These are phyloP conservation scores for Abrostola tripartita DNA, from an alignment of 2,888 invertebrate species.

Conservation along the genomic window DNA sequence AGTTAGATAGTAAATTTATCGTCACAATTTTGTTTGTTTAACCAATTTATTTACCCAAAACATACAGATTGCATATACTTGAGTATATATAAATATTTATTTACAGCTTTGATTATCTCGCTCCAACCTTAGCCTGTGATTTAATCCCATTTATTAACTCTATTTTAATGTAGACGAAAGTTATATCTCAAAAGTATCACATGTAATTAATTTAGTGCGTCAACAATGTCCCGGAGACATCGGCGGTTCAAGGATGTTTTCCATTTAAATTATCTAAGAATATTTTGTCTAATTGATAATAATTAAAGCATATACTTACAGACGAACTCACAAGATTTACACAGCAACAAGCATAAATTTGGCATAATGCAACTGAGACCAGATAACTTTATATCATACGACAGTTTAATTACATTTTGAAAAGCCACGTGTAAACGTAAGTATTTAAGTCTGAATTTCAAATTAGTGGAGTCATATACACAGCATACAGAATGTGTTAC, in stretches of 20 bases:
- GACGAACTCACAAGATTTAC: constrained; percentile 3
- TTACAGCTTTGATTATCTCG: constrained; percentile 3
- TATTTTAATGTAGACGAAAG: constrained; percentile 55
- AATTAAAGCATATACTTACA: constrained; percentile 9
- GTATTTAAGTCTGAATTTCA: constrained; percentile 28
- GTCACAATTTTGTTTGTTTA: no score
- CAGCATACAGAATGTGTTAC: constrained; percentile 20
- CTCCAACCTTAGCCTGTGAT: constrained; percentile 1
- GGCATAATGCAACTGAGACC: constrained; percentile 38
- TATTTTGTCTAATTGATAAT: constrained; percentile 10
- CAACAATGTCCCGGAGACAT: constrained; percentile 51
- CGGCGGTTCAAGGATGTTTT: constrained; percentile 65
- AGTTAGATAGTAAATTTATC: no score
- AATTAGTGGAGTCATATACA: constrained; percentile 24
- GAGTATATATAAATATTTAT: not conserved
- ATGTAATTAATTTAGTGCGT: constrained; percentile 67
- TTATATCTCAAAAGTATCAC: constrained; percentile 76
- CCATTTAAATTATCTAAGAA: constrained; percentile 44
- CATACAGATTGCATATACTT: constrained; percentile 1
- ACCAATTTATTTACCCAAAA: no score
- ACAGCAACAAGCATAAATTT: constrained; percentile 8
- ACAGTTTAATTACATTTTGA: constrained; percentile 9
- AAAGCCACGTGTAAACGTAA: constrained; percentile 15
- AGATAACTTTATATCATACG: constrained; percentile 10
- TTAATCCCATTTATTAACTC: constrained; percentile 11